Base-by-base conservation (phyloP, 2,113 vertebrate genomes). In the Rhodinocichla rosea region DNA sequence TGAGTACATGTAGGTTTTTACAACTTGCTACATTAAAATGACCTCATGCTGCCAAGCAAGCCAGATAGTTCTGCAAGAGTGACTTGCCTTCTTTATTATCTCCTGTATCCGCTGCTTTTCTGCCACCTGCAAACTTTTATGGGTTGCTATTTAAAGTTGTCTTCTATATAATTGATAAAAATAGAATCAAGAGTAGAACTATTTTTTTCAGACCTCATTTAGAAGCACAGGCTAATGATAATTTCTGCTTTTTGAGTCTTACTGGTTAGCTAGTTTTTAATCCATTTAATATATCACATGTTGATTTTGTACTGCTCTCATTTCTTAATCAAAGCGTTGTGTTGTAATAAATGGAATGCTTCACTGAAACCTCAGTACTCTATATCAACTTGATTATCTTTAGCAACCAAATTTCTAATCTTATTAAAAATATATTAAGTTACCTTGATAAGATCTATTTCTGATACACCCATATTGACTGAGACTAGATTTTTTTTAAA, bases 401-500 rank as follows among this genome's bases (percentile, higher is more conserved):
- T 64, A 82, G 49, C 69, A 89, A 91, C 45, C 26, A 89, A 89
- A 94, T 82, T 78, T 92, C 77, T 95, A 94, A 92, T 94, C 94
- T 87, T 96, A 94, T 96, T 96, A 95, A 95, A 95, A 94, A 89
- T 79, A 96, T 94, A 96, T 95, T 93, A 93, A 89, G 73, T 94
- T 94, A 95, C 49, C 57, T 84, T 91, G 91, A 95, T 92, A 95
- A 87, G 37, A 92, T 94, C 89, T 95, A 92, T 87, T 96, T 95
- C 80, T 94, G 70, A 82, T 87, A 87, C 53, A 92, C 7, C 40
- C 47, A 27, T 91, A 92, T 94, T 95, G 91, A 92, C 76, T 84
- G 47, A 94, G 76, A 87, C n/a, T 39, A 87, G 23, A n/a, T n/a
- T 1, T 15, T 75, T 80, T 95, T 92, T 87, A 78, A 56, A 64